phyloP scores from a whole-genome alignment of 2,888 invertebrate species.

The Bombylius discolor region DNA sequence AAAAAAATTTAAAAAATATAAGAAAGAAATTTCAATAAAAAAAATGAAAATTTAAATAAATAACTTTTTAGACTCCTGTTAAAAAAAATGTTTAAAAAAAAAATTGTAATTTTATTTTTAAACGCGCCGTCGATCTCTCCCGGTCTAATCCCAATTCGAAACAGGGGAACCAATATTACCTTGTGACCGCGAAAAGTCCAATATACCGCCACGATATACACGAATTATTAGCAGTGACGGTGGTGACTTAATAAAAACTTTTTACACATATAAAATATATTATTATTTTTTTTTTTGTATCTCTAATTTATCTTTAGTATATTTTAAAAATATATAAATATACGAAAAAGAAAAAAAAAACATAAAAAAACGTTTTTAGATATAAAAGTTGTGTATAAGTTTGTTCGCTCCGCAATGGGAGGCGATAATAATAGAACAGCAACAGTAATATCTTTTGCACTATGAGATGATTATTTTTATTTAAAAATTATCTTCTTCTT shows the following conservation, averaged over 20 bases:
- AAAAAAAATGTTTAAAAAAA: constrained; percentile 1
- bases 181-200: constrained; percentile 37
- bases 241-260: not conserved
- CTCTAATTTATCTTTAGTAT: no score
- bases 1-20: not conserved
- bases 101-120: constrained; percentile 11
- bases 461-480: not conserved
- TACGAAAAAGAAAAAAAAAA: no score
- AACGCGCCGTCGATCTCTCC: constrained; percentile 34
- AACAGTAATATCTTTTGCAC: not conserved
- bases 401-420: not conserved
- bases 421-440: constrained; percentile 11
- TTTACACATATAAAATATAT: no score
- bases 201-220: no score
- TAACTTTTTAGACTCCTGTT: constrained; percentile 9
- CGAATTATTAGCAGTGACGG: no score
- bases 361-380: no score
- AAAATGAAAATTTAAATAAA: constrained; percentile 5
- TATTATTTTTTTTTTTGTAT: no score
- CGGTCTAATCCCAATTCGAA: constrained; percentile 40
- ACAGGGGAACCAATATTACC: constrained; percentile 36
- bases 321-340: no score
- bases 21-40: not conserved
- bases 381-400: no score
- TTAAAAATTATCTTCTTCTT: not conserved